phyloP scores from a whole-genome alignment of 2,113 vertebrate species.

The Brachypteracias leptosomus region DNA sequence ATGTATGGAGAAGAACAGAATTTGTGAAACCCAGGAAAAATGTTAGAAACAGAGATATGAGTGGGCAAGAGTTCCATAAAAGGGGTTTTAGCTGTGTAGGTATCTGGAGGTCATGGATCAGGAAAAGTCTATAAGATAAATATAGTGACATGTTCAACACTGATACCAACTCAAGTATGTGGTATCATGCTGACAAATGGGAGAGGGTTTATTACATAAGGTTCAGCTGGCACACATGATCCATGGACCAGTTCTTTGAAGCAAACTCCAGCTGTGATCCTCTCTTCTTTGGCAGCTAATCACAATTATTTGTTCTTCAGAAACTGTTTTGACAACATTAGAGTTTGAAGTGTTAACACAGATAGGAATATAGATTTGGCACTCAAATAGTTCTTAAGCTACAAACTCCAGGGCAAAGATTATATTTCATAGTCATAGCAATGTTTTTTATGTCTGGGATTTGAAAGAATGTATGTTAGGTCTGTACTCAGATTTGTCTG shows the following conservation, averaged over 20 bases:
- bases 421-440: background rate
- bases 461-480: conserved; percentile 9
- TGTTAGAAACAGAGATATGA: background rate
- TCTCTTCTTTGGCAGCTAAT: background rate
- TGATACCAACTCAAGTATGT: background rate
- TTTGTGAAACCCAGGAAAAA: background rate
- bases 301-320: background rate
- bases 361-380: background rate
- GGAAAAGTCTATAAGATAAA: background rate
- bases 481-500: background rate
- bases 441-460: background rate
- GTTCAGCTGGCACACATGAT: background rate
- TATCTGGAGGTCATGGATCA: background rate
- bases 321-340: background rate
- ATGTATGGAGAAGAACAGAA: background rate
- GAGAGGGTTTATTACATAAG: background rate
- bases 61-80: background rate
- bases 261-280: background rate
- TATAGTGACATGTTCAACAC: background rate
- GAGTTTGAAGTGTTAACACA: background rate
- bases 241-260: background rate
- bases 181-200: background rate
- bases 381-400: background rate
- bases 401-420: background rate
- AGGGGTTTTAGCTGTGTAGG: background rate